Conservation (phyloP, 2,113 vertebrate genomes). For the Thamnophis sirtalis region DNA sequence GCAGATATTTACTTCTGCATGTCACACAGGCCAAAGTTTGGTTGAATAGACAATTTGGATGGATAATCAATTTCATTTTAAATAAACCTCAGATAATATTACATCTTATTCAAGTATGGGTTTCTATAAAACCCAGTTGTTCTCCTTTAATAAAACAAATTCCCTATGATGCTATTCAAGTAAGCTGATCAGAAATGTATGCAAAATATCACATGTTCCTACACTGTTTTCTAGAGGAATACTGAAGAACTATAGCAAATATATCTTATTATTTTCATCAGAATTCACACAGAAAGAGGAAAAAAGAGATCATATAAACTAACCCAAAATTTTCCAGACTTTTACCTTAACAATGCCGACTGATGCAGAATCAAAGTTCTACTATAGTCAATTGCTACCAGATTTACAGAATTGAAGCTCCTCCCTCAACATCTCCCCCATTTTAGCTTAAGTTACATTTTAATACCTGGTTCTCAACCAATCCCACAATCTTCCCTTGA, state of each 20-base stretch:
- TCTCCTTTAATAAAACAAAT: background rate
- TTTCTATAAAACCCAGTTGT: background rate
- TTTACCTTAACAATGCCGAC: background rate
- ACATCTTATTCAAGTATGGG: slow-evolving; percentile 40
- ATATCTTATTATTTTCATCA: background rate
- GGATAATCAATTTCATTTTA: slow-evolving; percentile 53
- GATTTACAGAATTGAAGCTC: background rate
- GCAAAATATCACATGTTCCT: background rate
- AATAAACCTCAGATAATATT: slow-evolving; percentile 43
- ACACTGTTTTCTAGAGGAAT: background rate
- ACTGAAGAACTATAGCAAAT: background rate
- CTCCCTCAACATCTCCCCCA: background rate
- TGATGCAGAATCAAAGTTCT: background rate
- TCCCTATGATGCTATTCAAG: background rate
- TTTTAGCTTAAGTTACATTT: background rate
- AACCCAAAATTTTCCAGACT: background rate
- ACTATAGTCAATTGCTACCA: background rate
- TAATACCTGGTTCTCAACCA: background rate
- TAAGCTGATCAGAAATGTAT: background rate
- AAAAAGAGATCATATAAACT: background rate
- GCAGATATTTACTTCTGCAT: slow-evolving; percentile 26
- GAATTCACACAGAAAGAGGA: background rate
- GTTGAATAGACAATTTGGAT: slow-evolving; percentile 38
- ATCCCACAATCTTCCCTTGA: background rate
- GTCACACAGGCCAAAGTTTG: slow-evolving; percentile 26